These are phyloP conservation scores for Crocuta crocuta DNA, from an alignment of 2,113 vertebrate species.

Conservation along the genomic window DNA sequence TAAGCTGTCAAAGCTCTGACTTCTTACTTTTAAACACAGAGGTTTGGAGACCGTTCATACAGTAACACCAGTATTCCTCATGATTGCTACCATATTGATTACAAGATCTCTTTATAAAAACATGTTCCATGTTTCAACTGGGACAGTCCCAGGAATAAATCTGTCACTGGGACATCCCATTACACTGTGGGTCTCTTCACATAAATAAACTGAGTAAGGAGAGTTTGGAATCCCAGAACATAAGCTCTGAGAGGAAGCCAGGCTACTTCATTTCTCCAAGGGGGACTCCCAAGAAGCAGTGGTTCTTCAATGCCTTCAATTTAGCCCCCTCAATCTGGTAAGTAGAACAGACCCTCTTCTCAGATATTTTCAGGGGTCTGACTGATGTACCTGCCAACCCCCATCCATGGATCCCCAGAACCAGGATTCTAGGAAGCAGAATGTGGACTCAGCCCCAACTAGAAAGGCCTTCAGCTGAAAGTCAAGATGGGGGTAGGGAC, in stretches of 20 bases:
- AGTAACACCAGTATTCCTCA: not conserved
- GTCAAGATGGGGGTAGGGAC: not conserved
- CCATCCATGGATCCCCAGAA: not conserved
- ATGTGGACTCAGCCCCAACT: not conserved
- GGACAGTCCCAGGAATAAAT: slow-evolving; percentile 7
- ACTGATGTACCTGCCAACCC: not conserved
- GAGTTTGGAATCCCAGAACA: not conserved
- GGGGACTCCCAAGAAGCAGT: too few species aligned
- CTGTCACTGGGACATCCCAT: not conserved
- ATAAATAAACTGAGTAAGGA: not conserved
- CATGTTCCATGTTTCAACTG: not conserved
- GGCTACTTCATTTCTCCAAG: not conserved
- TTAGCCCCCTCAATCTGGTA: not conserved
- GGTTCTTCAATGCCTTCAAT: not conserved
- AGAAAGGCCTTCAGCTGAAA: not conserved
- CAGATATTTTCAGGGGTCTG: not conserved
- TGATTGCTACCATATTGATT: not conserved
- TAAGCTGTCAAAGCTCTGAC: not conserved
- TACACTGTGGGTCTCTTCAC: not conserved
- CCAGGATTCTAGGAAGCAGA: not conserved
- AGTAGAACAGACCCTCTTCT: not conserved
- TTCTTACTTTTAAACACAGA: not conserved
- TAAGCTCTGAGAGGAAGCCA: not conserved
- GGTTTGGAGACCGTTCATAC: not conserved
- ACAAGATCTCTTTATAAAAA: slow-evolving; percentile 32